Percentiles rank a stretch among this genome's conserved stretches.
Conservation (phyloP, 2,888 invertebrate genomes). For the Fabriciana adippe region DNA sequence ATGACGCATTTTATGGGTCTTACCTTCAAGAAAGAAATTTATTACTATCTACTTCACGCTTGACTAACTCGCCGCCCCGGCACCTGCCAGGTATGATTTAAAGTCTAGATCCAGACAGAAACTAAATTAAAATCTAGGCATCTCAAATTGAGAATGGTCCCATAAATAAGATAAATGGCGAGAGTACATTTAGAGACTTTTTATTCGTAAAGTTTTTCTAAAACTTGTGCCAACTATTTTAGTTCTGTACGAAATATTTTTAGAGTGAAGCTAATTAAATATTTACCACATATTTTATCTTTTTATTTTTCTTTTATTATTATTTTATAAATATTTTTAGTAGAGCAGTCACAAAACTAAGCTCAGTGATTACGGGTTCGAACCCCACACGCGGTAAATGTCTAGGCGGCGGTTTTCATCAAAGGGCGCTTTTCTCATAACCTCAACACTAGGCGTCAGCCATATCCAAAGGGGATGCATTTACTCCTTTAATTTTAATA, state of each 20-base stretch:
- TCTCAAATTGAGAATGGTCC: slow-evolving; percentile 30
- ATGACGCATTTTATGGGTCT: slow-evolving; percentile 52
- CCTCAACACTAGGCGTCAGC: too few relatives aligned
- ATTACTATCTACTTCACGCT: slow-evolving; percentile 68
- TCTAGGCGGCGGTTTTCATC: too few relatives aligned
- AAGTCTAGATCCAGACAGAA: slow-evolving; percentile 54
- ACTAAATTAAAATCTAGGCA: slow-evolving; percentile 46
- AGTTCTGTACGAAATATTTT: slow-evolving; percentile 2
- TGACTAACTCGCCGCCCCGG: slow-evolving; percentile 53
- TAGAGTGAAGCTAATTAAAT: not conserved
- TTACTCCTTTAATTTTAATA: too few relatives aligned
- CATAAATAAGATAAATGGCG: slow-evolving; percentile 31
- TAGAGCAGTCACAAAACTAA: too few relatives aligned
- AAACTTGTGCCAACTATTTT: slow-evolving; percentile 19
- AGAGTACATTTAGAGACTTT: slow-evolving; percentile 23
- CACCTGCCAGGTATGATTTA: slow-evolving; percentile 70
- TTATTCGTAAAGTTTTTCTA: slow-evolving; percentile 17
- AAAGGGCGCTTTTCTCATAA: too few relatives aligned
- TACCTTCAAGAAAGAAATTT: slow-evolving; percentile 53
- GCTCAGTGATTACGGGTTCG: too few relatives aligned
- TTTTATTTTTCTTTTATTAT: not conserved
- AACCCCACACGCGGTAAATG: too few relatives aligned
- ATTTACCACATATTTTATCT: not conserved
- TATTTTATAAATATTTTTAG: not conserved
- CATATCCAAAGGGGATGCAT: too few relatives aligned